Base-by-base conservation (phyloP, 2,888 invertebrate species). In the Cheilosia urbana region DNA sequence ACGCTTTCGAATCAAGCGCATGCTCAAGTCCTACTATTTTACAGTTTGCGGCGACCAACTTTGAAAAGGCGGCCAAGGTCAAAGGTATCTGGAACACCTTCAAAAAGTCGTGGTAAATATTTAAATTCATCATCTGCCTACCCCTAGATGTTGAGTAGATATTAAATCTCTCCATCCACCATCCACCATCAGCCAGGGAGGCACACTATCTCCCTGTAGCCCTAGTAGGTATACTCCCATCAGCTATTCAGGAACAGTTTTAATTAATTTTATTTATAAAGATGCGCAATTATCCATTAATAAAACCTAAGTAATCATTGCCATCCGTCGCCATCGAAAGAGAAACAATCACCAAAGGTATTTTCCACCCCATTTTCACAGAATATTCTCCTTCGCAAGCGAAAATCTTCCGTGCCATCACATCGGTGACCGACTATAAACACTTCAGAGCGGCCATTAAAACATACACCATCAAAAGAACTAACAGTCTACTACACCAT, bases 361-460 rank as follows among this genome's bases (percentile, higher is more conserved):
- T 75, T 51, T 71, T 65, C 34, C 77, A 66, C 55, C 42, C 78
- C 45, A 72, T 73, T 66, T 72, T 60, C 53, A 60, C 55, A 19
- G n/a, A 55, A 30, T 55, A 2, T 45, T 47, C 30, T 30, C 19
- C 45, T 68, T 57, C n/a, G 4, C 53, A 68, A 75, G 49, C 45
- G 30, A 53, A 79, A 80, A 81, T 85, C 80, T 62, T 77, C 85
- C 85, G 85, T 76, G 76, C 85, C 85, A 68, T 77, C 85, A 72
- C 68, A 63, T 80, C 80, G 72, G 34, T 40, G 76, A 90, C 90
- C 89, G 90, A 90, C 91, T 89, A 91, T 91, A 91, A 91, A 91
- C 91, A 91, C 91, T 91, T 91, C 91, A 91, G 90, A 91, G 91
- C 91, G 91, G 91, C 91, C 92, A 91, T 91, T 91, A 91, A 91